Percentiles rank a stretch among this genome's conserved stretches.
Evolutionary conservation across 2,797 vertebrate genomes (phyloP).

Genomic region (Chelidonichthys spinosus): DNA sequence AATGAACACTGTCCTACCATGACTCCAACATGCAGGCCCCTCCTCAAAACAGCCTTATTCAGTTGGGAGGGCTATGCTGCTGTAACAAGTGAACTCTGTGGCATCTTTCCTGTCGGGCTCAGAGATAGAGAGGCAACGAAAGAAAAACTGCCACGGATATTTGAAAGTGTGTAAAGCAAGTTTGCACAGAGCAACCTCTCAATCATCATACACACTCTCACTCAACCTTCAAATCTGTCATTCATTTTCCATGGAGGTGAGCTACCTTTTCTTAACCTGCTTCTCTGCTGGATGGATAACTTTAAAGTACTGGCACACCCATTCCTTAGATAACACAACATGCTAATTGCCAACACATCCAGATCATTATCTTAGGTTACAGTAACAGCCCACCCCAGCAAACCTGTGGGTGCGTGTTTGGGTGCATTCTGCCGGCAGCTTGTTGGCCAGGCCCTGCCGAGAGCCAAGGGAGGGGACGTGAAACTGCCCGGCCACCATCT

Average conservation of each 20-base stretch:
- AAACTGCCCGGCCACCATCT: conserved; percentile 56
- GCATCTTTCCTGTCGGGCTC: conserved; percentile 10
- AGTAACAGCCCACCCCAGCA: conserved; percentile 45
- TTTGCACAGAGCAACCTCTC: conserved; percentile 19
- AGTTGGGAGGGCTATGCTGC: conserved; percentile 4
- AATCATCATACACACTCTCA: conserved; percentile 21
- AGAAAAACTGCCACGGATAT: background rate
- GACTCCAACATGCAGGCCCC: conserved; percentile 21
- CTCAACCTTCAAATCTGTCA: conserved; percentile 25
- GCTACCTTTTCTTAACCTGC: conserved; percentile 15
- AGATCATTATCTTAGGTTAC: conserved; percentile 43
- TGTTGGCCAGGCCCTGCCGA: conserved; percentile 45
- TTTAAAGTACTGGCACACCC: conserved; percentile 42
- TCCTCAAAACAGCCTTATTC: conserved; percentile 18
- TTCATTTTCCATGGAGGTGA: conserved; percentile 13
- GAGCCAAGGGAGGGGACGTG: conserved; percentile 50
- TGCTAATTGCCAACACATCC: conserved; percentile 17
- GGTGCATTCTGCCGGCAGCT: conserved; percentile 39
- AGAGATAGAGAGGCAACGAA: background rate
- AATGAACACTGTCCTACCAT: conserved; percentile 30
- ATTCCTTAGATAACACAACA: conserved; percentile 24
- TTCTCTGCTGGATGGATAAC: conserved; percentile 38
- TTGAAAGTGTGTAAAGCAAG: conserved; percentile 28
- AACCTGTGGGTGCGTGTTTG: conserved; percentile 29
- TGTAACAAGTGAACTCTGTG: conserved; percentile 43